Base-by-base conservation (phyloP, 2,888 invertebrate species). In the Latrodectus hesperus region DNA sequence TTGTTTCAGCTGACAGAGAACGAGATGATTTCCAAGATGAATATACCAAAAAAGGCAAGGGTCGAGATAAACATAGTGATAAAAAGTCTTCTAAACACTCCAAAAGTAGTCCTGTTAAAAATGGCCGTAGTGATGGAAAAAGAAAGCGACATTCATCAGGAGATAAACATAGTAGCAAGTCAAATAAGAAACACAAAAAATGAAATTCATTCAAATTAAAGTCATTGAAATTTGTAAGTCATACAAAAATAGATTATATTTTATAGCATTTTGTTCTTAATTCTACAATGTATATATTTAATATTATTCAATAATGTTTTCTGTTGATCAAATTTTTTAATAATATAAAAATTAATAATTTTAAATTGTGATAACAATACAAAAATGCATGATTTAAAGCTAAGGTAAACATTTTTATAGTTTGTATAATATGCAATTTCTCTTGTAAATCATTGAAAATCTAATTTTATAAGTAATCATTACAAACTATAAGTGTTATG, bases 1-100 rank as follows among this genome's bases (percentile, higher is more conserved):
- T 52, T 14, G 67, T 82, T 85, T 17, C 60, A 88, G 97, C 97
- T 91, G 98, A 98, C 92, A 95, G 96, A 90, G 96, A 96, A 91
- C 94, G 94, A 77, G 93, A 94, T 9, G 94, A 93, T 72, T 91
- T 90, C 71, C 90, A 90, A 67, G 91, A 91, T 79, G 91, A 91
- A 38, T 90, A 90, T 72, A 88, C 90, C 26, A 90, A 89, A 51
- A 79, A 88, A 26, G 81, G 74, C 9, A 72, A 65, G 9, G 49
- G 49, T 11, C 10, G 6, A 8, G 16, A 49, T 51, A 49, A 49
- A 11, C n/a, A 51, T 73, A 52, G 52, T 51, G 52, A 49, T 49
- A 49, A n/a, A 53, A 72, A 68, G 17, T 17, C n/a, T 17, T 73
- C 73, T 17, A 71, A 38, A 38, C 71, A 71, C 22, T 14, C 26